Evolutionary conservation across 2,797 vertebrate genomes (phyloP), one percentile per base, ranked within the genome.

Genomic region (Sylvia borin): DNA sequence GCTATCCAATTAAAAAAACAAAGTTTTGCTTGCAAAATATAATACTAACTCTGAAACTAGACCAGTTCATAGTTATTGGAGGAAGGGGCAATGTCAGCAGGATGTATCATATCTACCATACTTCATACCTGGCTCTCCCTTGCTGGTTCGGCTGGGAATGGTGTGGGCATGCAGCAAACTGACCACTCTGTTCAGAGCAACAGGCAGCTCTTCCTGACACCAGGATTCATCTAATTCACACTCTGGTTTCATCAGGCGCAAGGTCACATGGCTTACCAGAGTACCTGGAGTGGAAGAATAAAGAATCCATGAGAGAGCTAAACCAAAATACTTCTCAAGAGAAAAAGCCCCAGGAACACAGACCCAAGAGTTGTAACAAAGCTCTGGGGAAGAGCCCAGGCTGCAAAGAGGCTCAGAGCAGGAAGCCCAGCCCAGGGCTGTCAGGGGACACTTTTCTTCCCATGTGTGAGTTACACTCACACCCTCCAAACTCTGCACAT

Each of bases 171-270:
- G 98, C 82, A 99, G 97, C 95, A 99, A 96, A 48, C 90, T 95
- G 12, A 99, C 95, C 0, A 98, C 98, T 79, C 99, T 98, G 68
- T 98, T 97, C 55, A 98, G 98, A 54, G 99, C 99, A 36, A 97
- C 97, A 15, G 98, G 94, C 93, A 99, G 97, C 80, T 99, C 98
- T 88, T 99, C 99, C 82, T 99, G 98, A 72, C 97, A 98, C 99
- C 99, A 99, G 11, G 98, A 98, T 42, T 97, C 95, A 67, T 99
- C 99, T 75, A 99, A 95, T 22, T 97, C 97, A 93, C 99, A 99
- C 72, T 99, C 99, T 2, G 99, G 99, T 90, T 99, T 99, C 96
- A 99, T 96, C 95, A 99, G 96, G 31, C 99, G 99, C 94, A 99
- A 95, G 36, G 99, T 99, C 97, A 99, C 99, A 0, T 99, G 98